A percentile compares a stretch with the other conserved stretches of the same genome.
Evolutionary conservation across 2,888 invertebrate species (phyloP).

Genomic region (Steinernema carpocapsae): DNA sequence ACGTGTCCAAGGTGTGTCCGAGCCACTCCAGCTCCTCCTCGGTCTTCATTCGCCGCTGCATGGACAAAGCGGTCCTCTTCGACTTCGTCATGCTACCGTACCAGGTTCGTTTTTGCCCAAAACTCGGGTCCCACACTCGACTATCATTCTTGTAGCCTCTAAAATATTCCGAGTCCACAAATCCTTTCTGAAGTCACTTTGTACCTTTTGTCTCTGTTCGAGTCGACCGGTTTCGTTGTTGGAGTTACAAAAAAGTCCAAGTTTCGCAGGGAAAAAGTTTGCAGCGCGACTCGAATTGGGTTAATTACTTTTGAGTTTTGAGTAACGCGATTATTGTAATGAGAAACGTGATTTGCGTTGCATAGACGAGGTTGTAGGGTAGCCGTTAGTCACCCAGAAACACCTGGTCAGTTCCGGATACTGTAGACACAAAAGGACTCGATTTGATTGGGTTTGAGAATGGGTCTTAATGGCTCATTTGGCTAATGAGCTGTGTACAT

Average conservation of each 20-base stretch:
- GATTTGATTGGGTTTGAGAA: too few relatives aligned
- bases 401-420: not conserved
- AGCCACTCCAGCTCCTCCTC: not conserved
- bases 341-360: constrained; percentile 24
- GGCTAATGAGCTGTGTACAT: too few relatives aligned
- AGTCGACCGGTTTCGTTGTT: not conserved
- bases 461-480: too few relatives aligned
- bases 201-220: not conserved
- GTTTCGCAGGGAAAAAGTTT: not conserved
- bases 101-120: not conserved
- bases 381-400: not conserved
- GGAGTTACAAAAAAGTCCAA: not conserved
- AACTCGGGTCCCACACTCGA: too few relatives aligned
- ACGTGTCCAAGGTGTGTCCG: not conserved
- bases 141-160: too few relatives aligned
- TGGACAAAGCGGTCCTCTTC: not conserved
- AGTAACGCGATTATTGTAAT: constrained; percentile 29
- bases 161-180: not conserved
- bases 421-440: not conserved
- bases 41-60: not conserved
- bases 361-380: not conserved
- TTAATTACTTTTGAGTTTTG: not conserved
- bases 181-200: too few relatives aligned
- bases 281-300: not conserved
- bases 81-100: not conserved